Evolutionary conservation across 2,797 vertebrate species (phyloP).

Genomic region (Ataeniobius toweri): DNA sequence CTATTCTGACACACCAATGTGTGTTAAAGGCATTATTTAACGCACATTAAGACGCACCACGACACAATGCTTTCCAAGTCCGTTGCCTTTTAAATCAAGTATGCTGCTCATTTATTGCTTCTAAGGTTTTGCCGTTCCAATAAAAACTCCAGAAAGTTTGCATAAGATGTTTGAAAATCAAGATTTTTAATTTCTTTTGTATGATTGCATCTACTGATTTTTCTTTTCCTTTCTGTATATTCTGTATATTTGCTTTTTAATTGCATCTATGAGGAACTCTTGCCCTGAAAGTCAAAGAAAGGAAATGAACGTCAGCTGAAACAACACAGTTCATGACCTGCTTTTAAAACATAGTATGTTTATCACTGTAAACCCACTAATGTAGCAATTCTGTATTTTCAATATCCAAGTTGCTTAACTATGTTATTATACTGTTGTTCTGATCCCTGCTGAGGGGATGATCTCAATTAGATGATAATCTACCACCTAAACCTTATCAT

Average conservation of each 20-base stretch:
- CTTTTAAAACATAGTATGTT: not conserved
- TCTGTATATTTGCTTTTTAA: not conserved
- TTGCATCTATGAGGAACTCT: not conserved
- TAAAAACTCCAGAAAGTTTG: too few relatives aligned
- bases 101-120: too few relatives aligned
- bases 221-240: not conserved
- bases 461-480: conserved; percentile 11
- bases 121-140: too few relatives aligned
- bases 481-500: not conserved
- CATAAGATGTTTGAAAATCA: too few relatives aligned
- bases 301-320: not conserved
- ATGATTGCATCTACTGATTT: too few relatives aligned
- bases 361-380: not conserved
- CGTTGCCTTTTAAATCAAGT: too few relatives aligned
- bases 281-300: not conserved
- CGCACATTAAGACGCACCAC: too few relatives aligned
- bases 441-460: not conserved
- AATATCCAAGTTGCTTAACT: not conserved
- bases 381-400: not conserved
- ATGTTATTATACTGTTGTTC: not conserved
- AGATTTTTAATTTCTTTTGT: too few relatives aligned
- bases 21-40: not conserved
- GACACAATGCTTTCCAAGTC: too few relatives aligned
- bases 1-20: not conserved
- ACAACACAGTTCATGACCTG: not conserved